Evolutionary conservation across 2,888 invertebrate genomes (phyloP).

Genomic region (Clivina fossor): DNA sequence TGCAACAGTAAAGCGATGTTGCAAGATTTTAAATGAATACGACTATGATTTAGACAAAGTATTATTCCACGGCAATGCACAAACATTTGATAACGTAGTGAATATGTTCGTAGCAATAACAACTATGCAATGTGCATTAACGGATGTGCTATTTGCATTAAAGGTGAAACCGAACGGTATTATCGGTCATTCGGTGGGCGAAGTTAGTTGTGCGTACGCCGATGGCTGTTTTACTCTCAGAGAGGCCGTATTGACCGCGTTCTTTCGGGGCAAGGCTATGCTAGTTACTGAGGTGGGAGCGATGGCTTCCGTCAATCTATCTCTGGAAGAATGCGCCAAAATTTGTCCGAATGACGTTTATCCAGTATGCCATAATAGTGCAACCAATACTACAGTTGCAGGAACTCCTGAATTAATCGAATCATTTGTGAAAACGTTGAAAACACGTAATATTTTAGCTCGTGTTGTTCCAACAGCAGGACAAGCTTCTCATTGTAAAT

Average conservation of each 20-base stretch:
- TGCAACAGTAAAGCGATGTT: conserved; percentile 73
- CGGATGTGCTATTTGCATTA: conserved; percentile 76
- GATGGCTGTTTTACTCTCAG: conserved; percentile 94
- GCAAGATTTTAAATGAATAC: conserved; percentile 74
- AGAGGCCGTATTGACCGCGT: conserved; percentile 91
- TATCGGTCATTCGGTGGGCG: conserved; percentile 93
- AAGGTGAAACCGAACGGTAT: conserved; percentile 91
- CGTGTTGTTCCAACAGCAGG: conserved; percentile 84
- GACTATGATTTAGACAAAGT: conserved; percentile 82
- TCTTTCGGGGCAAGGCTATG: conserved; percentile 87
- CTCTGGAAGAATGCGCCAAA: conserved; percentile 78
- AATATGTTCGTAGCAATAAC: conserved; percentile 93
- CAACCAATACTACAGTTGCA: conserved; percentile 91
- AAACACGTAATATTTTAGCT: conserved; percentile 78
- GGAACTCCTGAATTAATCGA: conserved; percentile 75
- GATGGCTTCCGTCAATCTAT: conserved; percentile 91
- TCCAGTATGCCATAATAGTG: conserved; percentile 94
- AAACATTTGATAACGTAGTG: conserved; percentile 81
- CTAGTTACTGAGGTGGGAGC: conserved; percentile 74
- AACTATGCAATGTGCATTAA: conserved; percentile 94
- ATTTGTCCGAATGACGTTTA: conserved; percentile 77
- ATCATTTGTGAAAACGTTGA: conserved; percentile 69
- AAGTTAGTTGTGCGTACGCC: conserved; percentile 93
- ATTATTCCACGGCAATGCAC: conserved; percentile 73
- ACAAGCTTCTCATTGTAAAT: conserved; percentile 93